Base-by-base conservation (phyloP, 1,140 invertebrate genomes). In the Drosophila simulans region DNA sequence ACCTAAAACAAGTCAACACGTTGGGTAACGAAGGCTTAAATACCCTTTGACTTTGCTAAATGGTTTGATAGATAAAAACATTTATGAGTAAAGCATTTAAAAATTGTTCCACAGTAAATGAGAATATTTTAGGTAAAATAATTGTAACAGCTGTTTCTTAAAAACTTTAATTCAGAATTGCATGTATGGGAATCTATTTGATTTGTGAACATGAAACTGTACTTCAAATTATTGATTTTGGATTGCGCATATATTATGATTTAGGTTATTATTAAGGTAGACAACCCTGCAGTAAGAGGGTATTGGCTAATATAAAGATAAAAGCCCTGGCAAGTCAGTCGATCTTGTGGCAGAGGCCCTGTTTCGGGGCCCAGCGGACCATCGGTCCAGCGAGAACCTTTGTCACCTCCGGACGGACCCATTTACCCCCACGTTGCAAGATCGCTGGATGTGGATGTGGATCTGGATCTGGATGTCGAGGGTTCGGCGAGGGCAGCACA, bases 331-430 rank as follows among this genome's bases (percentile, higher is more conserved):
- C 22, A 43, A 31, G 17, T 25, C 15, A 12, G 12, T 7, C 42
- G 13, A 27, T 39, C 62, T 62, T 64, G 59, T 2, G 3, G 25
- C 3, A 27, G 46, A 49, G 54, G 57, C 52, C 51, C 43, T 27
- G 43, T 37, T 59, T 59, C 37, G 42, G 10, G n/a, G 43, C 22
- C 45, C 57, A 62, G 11, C 43, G 46, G 43, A 31, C 40, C 57
- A 62, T 8, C 48, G 46, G 43, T 35, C 45, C 57, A 62, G 11
- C 48, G 46, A 74, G 69, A 82, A 81, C 83, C 83, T 82, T 88
- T 88, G 83, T 89, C 84, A 88, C 83, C 80, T 89, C 64, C 84
- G 57, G 77, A 76, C 84, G 57, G 73, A 76, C 70, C 77, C 84
- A 88, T 88, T 88, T 88, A 83, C 84, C 83, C 79, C 76, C 68